Conservation (phyloP, 2,888 invertebrate species). For the Eulithis testata region DNA sequence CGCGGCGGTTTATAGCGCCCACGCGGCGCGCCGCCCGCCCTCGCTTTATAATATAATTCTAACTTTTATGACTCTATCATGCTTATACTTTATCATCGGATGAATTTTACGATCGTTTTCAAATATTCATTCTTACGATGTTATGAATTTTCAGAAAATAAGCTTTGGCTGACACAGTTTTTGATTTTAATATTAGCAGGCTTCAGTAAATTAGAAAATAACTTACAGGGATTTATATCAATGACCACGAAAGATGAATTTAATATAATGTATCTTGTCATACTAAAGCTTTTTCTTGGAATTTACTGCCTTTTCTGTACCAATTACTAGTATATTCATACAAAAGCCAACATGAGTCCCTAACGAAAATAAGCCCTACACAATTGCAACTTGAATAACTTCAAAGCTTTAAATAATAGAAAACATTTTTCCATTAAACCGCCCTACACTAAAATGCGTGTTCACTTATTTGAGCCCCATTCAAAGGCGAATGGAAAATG, state of each 20-base stretch:
- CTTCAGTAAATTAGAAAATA: too few relatives aligned
- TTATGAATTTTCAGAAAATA: not conserved
- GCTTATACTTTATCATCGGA: slow-evolving; percentile 47
- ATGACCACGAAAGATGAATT: too few relatives aligned
- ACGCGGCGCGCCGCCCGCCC: slow-evolving; percentile 33
- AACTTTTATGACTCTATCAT: slow-evolving; percentile 54
- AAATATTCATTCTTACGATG: slow-evolving; percentile 40
- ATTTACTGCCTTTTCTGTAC: too few relatives aligned
- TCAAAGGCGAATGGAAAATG: slow-evolving; percentile 62
- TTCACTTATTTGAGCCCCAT: slow-evolving; percentile 62
- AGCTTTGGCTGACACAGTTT: too few relatives aligned
- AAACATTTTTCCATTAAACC: slow-evolving; percentile 39
- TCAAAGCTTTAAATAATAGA: slow-evolving; percentile 24
- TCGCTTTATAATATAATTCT: slow-evolving; percentile 54
- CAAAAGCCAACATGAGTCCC: not conserved
- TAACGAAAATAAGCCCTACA: not conserved
- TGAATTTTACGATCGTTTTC: slow-evolving; percentile 42
- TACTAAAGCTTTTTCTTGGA: too few relatives aligned
- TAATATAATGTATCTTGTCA: too few relatives aligned
- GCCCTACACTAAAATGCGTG: slow-evolving; percentile 46
- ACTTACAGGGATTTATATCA: too few relatives aligned
- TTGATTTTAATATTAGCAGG: too few relatives aligned
- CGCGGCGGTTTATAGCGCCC: slow-evolving; percentile 35
- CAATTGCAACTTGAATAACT: slow-evolving; percentile 3
- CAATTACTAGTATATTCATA: too few relatives aligned